Percentiles rank a stretch among this genome's conserved stretches.
phyloP scores from a whole-genome alignment of 2,888 invertebrate genomes.

The Metacarcinus magister region DNA sequence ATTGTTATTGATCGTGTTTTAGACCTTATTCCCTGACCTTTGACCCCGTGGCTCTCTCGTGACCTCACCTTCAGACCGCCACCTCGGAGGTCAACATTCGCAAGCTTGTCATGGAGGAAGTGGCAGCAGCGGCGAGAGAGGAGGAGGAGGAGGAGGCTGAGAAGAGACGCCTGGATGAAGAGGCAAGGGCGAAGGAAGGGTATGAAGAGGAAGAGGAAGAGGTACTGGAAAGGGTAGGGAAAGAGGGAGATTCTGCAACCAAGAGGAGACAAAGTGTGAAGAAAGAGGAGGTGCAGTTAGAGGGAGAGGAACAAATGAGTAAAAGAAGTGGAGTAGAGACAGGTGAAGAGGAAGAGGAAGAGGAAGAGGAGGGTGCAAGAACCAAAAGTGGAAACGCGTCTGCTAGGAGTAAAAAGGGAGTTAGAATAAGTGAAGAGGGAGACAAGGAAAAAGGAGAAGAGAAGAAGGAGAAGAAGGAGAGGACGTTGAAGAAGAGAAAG shows the following conservation, averaged over 20 bases:
- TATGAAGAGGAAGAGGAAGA: constrained; percentile 31
- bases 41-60: constrained; percentile 35
- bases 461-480: background rate
- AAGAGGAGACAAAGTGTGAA: constrained; percentile 16
- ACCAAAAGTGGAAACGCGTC: background rate
- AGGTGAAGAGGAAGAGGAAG: constrained; percentile 32
- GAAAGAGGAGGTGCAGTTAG: background rate
- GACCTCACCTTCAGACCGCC: constrained; percentile 70
- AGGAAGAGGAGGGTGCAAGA: background rate
- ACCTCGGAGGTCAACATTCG: constrained; percentile 81
- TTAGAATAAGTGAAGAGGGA: background rate
- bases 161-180: constrained; percentile 42
- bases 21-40: background rate
- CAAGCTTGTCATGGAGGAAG: constrained; percentile 76
- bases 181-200: constrained; percentile 2
- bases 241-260: constrained; percentile 31
- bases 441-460: background rate
- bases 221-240: background rate
- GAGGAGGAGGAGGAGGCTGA: constrained; percentile 60
- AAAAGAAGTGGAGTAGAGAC: constrained; percentile 43
- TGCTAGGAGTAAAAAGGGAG: constrained; percentile 20
- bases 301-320: background rate
- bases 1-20: background rate
- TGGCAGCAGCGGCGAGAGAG: constrained; percentile 59
- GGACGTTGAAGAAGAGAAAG: background rate